Conservation (phyloP, 2,797 vertebrate species). For the Cossypha dichroa region DNA sequence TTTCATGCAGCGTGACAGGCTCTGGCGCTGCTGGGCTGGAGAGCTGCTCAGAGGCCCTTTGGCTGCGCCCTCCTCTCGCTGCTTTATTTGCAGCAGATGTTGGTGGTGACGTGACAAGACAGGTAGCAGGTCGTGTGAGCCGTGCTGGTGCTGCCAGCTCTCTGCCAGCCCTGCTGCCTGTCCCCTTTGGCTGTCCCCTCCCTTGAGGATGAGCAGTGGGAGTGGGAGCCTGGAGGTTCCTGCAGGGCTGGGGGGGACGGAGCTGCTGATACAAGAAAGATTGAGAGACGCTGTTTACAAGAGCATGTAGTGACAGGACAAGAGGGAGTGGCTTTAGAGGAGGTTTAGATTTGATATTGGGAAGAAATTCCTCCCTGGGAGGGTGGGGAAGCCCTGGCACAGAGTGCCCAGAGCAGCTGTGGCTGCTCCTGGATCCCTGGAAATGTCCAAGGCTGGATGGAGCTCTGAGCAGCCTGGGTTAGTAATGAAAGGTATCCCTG, state of each 20-base stretch:
- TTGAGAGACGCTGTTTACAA: not conserved
- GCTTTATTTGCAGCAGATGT: not conserved
- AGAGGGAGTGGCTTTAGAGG: not conserved
- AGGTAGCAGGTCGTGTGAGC: slow-evolving; percentile 37
- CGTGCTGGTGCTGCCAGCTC: not conserved
- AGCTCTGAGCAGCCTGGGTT: fast-evolving
- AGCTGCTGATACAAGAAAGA: not conserved
- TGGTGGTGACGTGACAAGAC: slow-evolving; percentile 2
- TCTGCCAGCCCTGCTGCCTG: not conserved
- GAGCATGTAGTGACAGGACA: not conserved
- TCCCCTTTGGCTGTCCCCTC: not conserved
- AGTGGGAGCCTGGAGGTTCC: not conserved
- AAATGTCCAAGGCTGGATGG: fast-evolving
- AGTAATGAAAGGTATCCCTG: not conserved
- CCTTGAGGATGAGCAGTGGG: not conserved
- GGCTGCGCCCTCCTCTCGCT: not conserved
- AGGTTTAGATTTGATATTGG: not conserved
- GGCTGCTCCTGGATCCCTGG: not conserved
- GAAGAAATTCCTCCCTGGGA: not conserved
- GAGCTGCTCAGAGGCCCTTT: not conserved
- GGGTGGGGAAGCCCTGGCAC: not conserved
- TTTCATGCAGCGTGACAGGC: slow-evolving; percentile 12
- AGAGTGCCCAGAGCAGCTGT: not conserved
- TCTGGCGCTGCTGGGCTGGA: not conserved
- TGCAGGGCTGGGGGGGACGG: not conserved